A percentile compares a stretch with the other conserved stretches of the same genome.
These are phyloP conservation scores for Avahi laniger DNA, from an alignment of 2,797 vertebrate genomes.

Conservation along the genomic window DNA sequence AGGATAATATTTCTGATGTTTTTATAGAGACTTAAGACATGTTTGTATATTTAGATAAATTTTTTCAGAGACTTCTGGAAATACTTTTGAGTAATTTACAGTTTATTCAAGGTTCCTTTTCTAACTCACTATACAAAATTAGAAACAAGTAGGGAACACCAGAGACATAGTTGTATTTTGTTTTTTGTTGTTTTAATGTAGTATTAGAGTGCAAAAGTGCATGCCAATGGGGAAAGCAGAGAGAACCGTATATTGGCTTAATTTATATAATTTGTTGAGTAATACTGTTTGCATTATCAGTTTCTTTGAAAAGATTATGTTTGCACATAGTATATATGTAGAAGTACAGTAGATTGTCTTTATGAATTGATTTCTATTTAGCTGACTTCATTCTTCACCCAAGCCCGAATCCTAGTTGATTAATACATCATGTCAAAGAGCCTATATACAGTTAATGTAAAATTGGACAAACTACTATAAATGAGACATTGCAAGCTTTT, in stretches of 20 bases:
- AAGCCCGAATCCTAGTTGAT: neutral
- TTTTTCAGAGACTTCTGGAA: neutral
- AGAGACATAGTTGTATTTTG: neutral
- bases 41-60: neutral
- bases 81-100: neutral
- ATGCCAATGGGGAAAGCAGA: neutral
- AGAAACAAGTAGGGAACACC: neutral
- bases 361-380: neutral
- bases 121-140: slow-evolving; percentile 5
- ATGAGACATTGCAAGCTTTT: neutral
- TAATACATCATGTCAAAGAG: neutral
- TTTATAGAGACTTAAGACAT: neutral
- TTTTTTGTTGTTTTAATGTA: slow-evolving; percentile 24
- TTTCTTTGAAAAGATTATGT: neutral
- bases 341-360: neutral
- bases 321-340: neutral
- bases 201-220: neutral
- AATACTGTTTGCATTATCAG: neutral
- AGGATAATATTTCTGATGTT: neutral
- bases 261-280: neutral
- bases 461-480: neutral
- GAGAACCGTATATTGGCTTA: neutral
- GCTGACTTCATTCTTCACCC: neutral
- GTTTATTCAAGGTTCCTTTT: neutral
- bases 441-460: neutral